Evolutionary conservation across 2,888 invertebrate genomes (phyloP).

Genomic region (Zeuzera pyrina): DNA sequence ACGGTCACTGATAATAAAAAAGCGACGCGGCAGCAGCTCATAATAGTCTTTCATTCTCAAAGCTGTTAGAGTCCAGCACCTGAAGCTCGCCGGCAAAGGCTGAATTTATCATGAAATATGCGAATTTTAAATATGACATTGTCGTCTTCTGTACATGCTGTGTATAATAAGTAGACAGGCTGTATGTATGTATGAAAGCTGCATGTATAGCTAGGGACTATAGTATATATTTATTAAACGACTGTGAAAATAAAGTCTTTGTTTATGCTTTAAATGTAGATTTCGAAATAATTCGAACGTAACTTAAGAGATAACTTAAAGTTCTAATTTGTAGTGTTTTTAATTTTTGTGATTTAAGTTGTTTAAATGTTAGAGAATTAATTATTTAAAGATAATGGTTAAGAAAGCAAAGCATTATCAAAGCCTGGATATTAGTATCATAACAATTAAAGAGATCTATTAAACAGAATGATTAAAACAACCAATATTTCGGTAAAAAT

Average conservation of each 20-base stretch:
- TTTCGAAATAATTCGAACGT: too few species aligned
- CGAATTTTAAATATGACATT: not conserved
- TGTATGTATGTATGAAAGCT: slow-evolving; percentile 43
- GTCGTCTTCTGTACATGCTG: slow-evolving; percentile 4
- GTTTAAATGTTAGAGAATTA: too few species aligned
- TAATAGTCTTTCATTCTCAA: slow-evolving; percentile 35
- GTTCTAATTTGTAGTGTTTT: too few species aligned
- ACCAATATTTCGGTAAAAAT: slow-evolving; percentile 53
- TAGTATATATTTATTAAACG: too few species aligned
- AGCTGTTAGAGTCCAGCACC: slow-evolving; percentile 45
- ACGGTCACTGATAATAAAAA: slow-evolving; percentile 32
- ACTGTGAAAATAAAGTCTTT: too few species aligned
- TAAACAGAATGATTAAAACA: slow-evolving; percentile 64
- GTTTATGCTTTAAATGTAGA: too few species aligned
- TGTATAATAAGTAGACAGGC: slow-evolving; percentile 27
- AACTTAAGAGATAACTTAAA: too few species aligned
- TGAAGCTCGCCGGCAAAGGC: slow-evolving; percentile 45
- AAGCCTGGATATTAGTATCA: slow-evolving; percentile 56
- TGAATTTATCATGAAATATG: slow-evolving; percentile 27
- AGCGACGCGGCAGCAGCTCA: slow-evolving; percentile 39
- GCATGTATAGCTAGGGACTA: slow-evolving; percentile 15
- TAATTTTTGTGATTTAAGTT: too few species aligned
- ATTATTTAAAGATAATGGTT: too few species aligned
- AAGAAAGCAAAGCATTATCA: slow-evolving; percentile 56
- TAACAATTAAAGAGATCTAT: slow-evolving; percentile 39